Evolutionary conservation across 2,888 invertebrate species (phyloP).

Genomic region (Melitaea athalia): DNA sequence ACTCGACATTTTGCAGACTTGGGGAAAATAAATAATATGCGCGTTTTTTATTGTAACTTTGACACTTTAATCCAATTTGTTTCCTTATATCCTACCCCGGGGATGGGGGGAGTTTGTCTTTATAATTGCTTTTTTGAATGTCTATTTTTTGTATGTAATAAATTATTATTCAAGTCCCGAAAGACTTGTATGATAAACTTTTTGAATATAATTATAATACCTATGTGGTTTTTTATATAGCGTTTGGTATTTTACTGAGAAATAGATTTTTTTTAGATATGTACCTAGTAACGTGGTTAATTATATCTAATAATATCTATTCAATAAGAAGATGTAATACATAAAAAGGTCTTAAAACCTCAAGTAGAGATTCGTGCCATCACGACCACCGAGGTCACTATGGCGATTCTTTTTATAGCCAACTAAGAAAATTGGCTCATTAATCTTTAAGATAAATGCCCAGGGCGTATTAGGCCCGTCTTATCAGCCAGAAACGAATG

Average conservation of each 20-base stretch:
- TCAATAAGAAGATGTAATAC: not conserved
- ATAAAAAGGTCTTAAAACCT: constrained; percentile 4
- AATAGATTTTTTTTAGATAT: not conserved
- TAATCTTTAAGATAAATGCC: constrained; percentile 82
- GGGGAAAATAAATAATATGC: constrained; percentile 67
- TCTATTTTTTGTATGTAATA: constrained; percentile 45
- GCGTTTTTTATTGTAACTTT: constrained; percentile 81
- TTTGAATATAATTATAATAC: too few species aligned
- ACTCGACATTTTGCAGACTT: constrained; percentile 70
- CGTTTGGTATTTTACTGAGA: not conserved
- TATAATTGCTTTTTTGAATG: constrained; percentile 79
- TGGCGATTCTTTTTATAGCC: constrained; percentile 70
- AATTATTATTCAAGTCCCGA: constrained; percentile 22
- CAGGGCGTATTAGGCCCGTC: constrained; percentile 79
- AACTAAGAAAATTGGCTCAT: constrained; percentile 83
- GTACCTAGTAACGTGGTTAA: not conserved
- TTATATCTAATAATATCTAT: constrained; percentile 7
- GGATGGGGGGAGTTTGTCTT: constrained; percentile 72
- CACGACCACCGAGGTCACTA: constrained; percentile 30
- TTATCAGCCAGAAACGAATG: constrained; percentile 78
- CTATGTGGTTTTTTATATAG: not conserved
- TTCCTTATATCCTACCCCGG: constrained; percentile 73
- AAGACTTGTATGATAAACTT: constrained; percentile 28
- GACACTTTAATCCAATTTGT: constrained; percentile 82
- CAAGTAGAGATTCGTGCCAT: constrained; percentile 20